phyloP scores from a whole-genome alignment of 2,888 invertebrate genomes.

The Melitaea athalia region DNA sequence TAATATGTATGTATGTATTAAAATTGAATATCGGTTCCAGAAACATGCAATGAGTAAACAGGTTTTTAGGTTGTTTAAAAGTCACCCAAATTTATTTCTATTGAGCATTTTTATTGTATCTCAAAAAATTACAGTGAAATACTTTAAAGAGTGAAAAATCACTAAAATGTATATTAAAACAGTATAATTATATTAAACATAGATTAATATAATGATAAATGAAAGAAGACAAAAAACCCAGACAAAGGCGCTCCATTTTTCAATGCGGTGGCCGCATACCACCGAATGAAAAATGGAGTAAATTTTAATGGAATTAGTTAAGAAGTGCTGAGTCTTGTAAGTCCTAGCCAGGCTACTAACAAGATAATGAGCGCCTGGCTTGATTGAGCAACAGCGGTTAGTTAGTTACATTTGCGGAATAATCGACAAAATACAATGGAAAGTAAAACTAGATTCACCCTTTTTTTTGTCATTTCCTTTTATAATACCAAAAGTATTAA shows the following conservation, averaged over 20 bases:
- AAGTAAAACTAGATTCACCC: neutral
- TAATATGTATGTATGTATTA: too few relatives aligned
- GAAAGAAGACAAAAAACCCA: conserved; percentile 9
- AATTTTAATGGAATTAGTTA: conserved; percentile 33
- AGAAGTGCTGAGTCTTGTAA: conserved; percentile 34
- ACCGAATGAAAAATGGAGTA: conserved; percentile 22
- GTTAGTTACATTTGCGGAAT: conserved; percentile 19
- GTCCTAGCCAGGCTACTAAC: conserved; percentile 26
- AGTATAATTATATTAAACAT: too few relatives aligned
- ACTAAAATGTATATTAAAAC: too few relatives aligned
- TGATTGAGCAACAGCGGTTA: conserved; percentile 14
- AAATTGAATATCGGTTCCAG: too few relatives aligned
- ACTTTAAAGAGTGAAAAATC: too few relatives aligned
- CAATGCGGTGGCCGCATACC: too few relatives aligned
- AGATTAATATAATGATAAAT: neutral
- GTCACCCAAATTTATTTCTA: too few relatives aligned
- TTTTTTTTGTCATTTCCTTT: neutral
- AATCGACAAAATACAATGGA: conserved; percentile 9
- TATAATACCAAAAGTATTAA: neutral
- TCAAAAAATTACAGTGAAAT: neutral
- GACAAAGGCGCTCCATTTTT: too few relatives aligned
- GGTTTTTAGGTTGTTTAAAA: too few relatives aligned
- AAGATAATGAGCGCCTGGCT: conserved; percentile 26
- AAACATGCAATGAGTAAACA: too few relatives aligned
- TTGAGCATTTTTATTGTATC: too few relatives aligned